Conservation (phyloP, 2,888 invertebrate genomes). For the Polia nebulosa region DNA sequence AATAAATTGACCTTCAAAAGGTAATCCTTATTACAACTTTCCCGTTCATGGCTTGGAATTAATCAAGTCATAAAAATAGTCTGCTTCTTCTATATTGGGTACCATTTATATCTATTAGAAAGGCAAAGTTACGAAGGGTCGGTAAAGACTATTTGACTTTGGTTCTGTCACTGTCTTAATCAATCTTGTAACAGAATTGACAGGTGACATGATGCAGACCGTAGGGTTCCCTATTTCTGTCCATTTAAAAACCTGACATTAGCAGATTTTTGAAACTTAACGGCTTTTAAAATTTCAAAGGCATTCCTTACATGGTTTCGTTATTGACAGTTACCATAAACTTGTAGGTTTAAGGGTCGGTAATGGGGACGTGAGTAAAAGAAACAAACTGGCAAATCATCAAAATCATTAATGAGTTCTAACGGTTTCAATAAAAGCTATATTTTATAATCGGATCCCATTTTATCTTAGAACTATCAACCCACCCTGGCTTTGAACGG, state of each 20-base stretch:
- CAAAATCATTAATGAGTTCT: no score
- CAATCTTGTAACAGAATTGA: slow-evolving; percentile 40
- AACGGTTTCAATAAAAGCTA: no score
- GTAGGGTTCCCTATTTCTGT: neutral
- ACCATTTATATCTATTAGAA: slow-evolving; percentile 52
- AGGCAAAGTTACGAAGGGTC: slow-evolving; percentile 33
- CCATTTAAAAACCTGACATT: neutral
- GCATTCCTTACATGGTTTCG: no score
- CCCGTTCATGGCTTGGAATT: neutral
- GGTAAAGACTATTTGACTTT: slow-evolving; percentile 24
- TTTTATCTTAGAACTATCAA: no score
- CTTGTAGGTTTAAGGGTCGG: no score
- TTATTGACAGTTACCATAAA: no score
- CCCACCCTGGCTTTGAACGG: no score
- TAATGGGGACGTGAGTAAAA: no score
- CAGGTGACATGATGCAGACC: neutral
- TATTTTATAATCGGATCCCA: no score
- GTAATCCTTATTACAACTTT: slow-evolving; percentile 20
- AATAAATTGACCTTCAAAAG: slow-evolving; percentile 37
- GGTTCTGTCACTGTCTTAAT: slow-evolving; percentile 26
- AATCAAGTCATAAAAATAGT: slow-evolving; percentile 29
- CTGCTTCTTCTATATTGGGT: slow-evolving; percentile 1
- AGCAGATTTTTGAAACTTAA: neutral
- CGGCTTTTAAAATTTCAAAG: neutral
- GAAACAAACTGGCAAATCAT: no score